phyloP scores from a whole-genome alignment of 1,140 invertebrate species.

The Drosophila sulfurigaster region DNA sequence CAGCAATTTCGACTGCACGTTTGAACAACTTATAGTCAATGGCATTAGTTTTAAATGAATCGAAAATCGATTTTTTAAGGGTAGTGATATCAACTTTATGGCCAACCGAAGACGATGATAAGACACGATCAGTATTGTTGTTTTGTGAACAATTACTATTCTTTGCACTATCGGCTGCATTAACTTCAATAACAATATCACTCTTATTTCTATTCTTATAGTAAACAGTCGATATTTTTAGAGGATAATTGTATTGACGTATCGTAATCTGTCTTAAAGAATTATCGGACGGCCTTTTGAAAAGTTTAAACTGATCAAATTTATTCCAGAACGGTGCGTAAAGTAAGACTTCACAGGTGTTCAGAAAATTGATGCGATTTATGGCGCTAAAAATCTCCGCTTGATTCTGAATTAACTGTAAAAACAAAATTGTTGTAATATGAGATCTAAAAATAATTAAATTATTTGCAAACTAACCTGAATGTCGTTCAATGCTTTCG shows the following conservation, averaged over 20 bases:
- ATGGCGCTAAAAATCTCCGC: background rate
- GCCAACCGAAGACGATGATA: no score
- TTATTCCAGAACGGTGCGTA: no score
- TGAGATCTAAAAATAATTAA: background rate
- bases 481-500: conserved; percentile 4
- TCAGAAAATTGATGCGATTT: background rate
- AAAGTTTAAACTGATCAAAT: no score
- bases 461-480: conserved; percentile 2
- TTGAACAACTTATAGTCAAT: background rate
- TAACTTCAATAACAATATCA: no score
- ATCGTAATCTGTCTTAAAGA: background rate
- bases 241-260: background rate
- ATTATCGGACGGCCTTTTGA: background rate
- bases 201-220: no score
- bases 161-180: no score
- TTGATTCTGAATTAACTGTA: background rate
- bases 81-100: no score
- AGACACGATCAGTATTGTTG: no score
- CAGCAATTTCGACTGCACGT: background rate
- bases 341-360: conserved; percentile 2
- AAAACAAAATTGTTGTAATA: background rate
- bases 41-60: background rate
- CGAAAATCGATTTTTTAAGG: no score
- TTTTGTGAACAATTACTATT: no score
- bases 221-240: background rate